Evolutionary conservation across 2,797 vertebrate genomes (phyloP).

Genomic region (Pristis pectinata): DNA sequence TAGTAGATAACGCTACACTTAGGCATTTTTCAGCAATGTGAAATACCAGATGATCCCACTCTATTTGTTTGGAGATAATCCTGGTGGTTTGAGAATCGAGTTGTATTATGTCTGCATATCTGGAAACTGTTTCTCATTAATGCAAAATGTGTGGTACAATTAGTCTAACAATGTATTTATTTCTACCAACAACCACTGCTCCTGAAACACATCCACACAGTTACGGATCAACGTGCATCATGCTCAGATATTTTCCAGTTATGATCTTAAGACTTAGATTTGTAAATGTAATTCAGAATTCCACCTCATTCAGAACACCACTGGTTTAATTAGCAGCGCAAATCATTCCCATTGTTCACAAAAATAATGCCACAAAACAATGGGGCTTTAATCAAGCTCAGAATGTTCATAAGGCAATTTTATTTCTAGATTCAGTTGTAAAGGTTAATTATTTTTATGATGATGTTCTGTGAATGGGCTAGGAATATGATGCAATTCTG

Average conservation of each 20-base stretch:
- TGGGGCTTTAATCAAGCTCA: neutral
- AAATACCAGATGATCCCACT: neutral
- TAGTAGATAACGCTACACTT: neutral
- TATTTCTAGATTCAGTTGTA: neutral
- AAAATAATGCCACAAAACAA: neutral
- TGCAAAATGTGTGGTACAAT: neutral
- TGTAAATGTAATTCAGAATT: neutral
- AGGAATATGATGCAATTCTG: neutral
- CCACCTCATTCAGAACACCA: neutral
- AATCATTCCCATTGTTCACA: neutral
- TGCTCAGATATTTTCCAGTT: neutral
- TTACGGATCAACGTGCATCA: neutral
- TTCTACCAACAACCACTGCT: neutral
- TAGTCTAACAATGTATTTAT: neutral
- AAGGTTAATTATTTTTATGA: neutral
- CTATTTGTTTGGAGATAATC: neutral
- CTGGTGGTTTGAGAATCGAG: neutral
- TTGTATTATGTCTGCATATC: neutral
- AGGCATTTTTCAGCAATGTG: neutral
- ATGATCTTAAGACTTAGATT: neutral
- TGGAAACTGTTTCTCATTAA: neutral
- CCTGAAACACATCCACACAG: neutral
- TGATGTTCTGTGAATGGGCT: neutral
- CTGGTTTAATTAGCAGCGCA: neutral
- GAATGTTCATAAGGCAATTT: neutral